These are phyloP conservation scores for Teleopsis dalmanni DNA, from an alignment of 1,140 invertebrate genomes.

Conservation along the genomic window DNA sequence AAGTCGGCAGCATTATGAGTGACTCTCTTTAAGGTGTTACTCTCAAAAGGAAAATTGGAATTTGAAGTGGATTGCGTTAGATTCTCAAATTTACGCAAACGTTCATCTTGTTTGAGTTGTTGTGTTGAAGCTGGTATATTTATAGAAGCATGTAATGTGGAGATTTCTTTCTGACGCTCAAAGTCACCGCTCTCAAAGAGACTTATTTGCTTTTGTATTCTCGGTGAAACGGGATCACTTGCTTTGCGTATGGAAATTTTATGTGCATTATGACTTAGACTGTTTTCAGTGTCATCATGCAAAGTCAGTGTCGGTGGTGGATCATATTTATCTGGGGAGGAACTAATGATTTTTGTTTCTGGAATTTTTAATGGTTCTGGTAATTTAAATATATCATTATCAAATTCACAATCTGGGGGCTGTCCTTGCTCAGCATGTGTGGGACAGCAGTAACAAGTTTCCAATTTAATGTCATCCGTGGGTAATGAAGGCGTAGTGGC, in stretches of 20 bases:
- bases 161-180: conserved; percentile 8
- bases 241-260: conserved; percentile 19
- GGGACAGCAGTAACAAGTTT: conserved; percentile 31
- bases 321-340: conserved; percentile 7
- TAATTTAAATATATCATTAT: not conserved
- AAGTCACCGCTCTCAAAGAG: conserved; percentile 26
- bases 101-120: conserved; percentile 30
- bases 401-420: conserved; percentile 24
- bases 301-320: not conserved
- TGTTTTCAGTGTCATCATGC: not conserved
- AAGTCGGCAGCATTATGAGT: conserved; percentile 25
- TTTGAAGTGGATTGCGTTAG: conserved; percentile 38
- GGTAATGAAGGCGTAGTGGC: conserved; percentile 39
- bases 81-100: conserved; percentile 34
- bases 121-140: conserved; percentile 24
- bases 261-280: conserved; percentile 1
- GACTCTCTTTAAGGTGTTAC: conserved; percentile 30
- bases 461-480: conserved; percentile 22
- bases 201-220: conserved; percentile 39
- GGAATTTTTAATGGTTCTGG: conserved; percentile 5
- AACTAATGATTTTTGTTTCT: conserved; percentile 9
- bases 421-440: conserved; percentile 19
- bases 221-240: conserved; percentile 31
- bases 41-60: conserved; percentile 39
- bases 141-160: conserved; percentile 29